Evolutionary conservation across 1,140 invertebrate genomes (phyloP).

Genomic region (Papilio xuthus): DNA sequence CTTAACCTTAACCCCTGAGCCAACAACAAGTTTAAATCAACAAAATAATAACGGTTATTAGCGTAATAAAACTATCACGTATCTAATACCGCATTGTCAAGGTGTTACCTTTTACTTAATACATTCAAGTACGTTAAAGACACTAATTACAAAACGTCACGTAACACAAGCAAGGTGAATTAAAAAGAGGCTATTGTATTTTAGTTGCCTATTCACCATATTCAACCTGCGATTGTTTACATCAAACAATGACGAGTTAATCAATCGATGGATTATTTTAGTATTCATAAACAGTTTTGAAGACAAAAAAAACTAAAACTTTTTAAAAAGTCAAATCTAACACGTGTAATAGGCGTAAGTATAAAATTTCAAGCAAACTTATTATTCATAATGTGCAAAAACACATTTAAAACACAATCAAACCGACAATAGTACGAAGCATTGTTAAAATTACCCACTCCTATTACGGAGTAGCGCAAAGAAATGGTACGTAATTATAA

Average conservation of each 20-base stretch:
- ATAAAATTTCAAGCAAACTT: not conserved
- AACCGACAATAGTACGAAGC: not conserved
- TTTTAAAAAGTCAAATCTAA: too few species aligned
- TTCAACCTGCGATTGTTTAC: not conserved
- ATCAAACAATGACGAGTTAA: not conserved
- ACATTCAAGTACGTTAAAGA: slow-evolving; percentile 26
- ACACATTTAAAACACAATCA: not conserved
- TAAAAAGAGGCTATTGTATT: slow-evolving; percentile 1
- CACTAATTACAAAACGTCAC: slow-evolving; percentile 33
- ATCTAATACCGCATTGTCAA: slow-evolving; percentile 28
- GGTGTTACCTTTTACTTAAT: slow-evolving; percentile 30
- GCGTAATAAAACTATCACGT: slow-evolving; percentile 1
- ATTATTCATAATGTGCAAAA: slow-evolving; percentile 8
- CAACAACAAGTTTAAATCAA: not conserved
- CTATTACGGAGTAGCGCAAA: slow-evolving; percentile 23
- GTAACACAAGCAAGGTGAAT: slow-evolving; percentile 19
- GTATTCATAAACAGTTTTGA: not conserved
- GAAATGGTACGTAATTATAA: slow-evolving; percentile 29
- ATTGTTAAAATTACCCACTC: slow-evolving; percentile 22
- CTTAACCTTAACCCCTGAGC: too few species aligned
- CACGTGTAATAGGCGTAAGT: not conserved
- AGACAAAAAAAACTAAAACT: too few species aligned
- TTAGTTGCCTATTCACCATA: not conserved
- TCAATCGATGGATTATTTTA: too few species aligned
- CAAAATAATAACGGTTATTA: slow-evolving; percentile 8